Evolutionary conservation across 2,888 invertebrate genomes (phyloP), one percentile per base, ranked within the genome.

Genomic region (Adineta ricciae): DNA sequence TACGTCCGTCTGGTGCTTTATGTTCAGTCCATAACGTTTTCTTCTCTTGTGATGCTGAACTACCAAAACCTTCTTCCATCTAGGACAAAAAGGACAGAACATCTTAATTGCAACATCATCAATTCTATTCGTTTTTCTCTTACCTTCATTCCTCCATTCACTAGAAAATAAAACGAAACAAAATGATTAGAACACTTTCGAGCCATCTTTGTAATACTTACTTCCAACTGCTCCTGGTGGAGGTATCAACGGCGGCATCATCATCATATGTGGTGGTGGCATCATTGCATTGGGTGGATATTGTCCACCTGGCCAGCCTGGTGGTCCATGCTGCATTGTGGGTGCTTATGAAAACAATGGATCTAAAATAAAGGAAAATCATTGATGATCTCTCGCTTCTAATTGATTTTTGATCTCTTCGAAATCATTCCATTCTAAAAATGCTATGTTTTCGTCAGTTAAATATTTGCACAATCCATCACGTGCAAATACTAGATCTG

Each of bases 1-100:
- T 95, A 83, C 97, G 92, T 2, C 97, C 97, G 92, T 98, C 85
- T 11, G 83, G 85, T 41, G 85, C 83, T 27, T 41, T 52, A 82
- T 85, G 84, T 41, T 85, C 85, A 8, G 54, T 83, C 85, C 85
- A 85, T 14, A 82, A 36, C 14, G 83, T 41, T 56, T 83, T 83
- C n/a, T 41, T 78, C n/a, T 38, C 78, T 8, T 78, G 38, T 11
- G 21, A 24, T 11, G 78, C 24, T 41, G 78, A n/a, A 78, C 78
- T 78, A 36, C 19, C 24, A 41, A 41, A 78, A 78, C 41, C 78
- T 7, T 78, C 78, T 2, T 78, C 78, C 24, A 1, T 2, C 78
- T 78, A 78, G 41, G 5, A 2, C 19, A 78, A 78, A 24, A 38
- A n/a, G n/a, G n/a, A n/a, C n/a, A n/a, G n/a, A n/a, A n/a, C n/a